A percentile compares a stretch with the other conserved stretches of the same genome.
These are phyloP conservation scores for Narcine bancroftii DNA, from an alignment of 2,113 vertebrate species.

Conservation along the genomic window DNA sequence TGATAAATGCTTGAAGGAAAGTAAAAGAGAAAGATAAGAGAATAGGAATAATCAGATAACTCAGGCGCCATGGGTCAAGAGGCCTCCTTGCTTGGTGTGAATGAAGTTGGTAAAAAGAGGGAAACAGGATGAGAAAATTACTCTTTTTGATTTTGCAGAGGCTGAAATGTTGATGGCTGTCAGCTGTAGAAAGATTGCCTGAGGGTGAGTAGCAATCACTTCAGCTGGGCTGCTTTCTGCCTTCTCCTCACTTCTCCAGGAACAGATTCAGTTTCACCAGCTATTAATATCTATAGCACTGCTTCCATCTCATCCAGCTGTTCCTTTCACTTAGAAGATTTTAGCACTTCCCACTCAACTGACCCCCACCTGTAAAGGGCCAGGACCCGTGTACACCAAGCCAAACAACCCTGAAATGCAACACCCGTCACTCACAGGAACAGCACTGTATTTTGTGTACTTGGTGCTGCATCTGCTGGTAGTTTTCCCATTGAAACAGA, in stretches of 20 bases:
- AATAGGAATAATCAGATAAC: background rate
- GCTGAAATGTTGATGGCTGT: background rate
- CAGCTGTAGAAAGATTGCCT: background rate
- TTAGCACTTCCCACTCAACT: background rate
- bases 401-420: background rate
- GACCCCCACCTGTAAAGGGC: background rate
- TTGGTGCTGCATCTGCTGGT: background rate
- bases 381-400: background rate
- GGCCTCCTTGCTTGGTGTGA: background rate
- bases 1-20: background rate
- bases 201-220: background rate
- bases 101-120: background rate
- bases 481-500: no score
- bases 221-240: background rate
- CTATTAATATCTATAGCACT: background rate
- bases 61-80: background rate
- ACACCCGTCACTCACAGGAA: background rate
- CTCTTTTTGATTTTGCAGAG: background rate
- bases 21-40: background rate
- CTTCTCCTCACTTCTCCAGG: background rate
- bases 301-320: background rate
- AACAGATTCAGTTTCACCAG: background rate
- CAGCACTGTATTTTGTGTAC: background rate
- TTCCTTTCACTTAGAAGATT: background rate
- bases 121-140: background rate